Base-by-base conservation (phyloP, 2,888 invertebrate genomes). In the Calameuta pallipes region DNA sequence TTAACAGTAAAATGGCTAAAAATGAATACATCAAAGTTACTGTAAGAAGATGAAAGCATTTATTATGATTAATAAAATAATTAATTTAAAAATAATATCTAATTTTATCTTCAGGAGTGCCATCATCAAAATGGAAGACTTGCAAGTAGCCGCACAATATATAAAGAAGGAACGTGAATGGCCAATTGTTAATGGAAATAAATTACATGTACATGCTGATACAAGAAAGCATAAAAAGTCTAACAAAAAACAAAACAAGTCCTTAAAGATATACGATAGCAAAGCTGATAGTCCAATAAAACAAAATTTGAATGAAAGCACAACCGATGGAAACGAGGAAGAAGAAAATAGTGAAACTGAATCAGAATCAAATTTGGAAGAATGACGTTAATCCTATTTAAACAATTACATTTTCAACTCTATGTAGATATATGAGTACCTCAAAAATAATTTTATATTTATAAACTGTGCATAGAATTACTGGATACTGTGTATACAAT, bases 141-240 rank as follows among this genome's bases (percentile, higher is more conserved):
- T 77, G 3, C 76, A 82, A 23, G 12, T 82, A 71, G 85, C 88
- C 15, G 84, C 82, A 11, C 84, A 87, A 76, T 89, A 87, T 80
- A 76, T 89, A 15, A 78, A 79, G 37, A 83, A 83, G 35, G 75
- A 84, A 75, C 79, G 76, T 4, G 80, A 84, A 37, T 79, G 80
- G 81, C 89, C 90, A 13, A 73, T 75, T n/a, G 36, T 90, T 1
- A 69, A 78, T 31, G 89, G 84, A 13, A 82, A 84, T 37, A 78
- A 79, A 77, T 71, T 86, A 33, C 78, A 77, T n/a, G 30, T 85
- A 23, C 81, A 80, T 34, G 23, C 81, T 13, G 87, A 89, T n/a
- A 87, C 80, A 3, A 84, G 86, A 77, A 80, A 74, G 36, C 81
- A 75, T 36, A 85, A 81, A 34, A 69, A 3, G 12, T 74, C 69